These are phyloP conservation scores for Mystacides longicornis DNA, from an alignment of 2,888 invertebrate genomes.

Conservation along the genomic window DNA sequence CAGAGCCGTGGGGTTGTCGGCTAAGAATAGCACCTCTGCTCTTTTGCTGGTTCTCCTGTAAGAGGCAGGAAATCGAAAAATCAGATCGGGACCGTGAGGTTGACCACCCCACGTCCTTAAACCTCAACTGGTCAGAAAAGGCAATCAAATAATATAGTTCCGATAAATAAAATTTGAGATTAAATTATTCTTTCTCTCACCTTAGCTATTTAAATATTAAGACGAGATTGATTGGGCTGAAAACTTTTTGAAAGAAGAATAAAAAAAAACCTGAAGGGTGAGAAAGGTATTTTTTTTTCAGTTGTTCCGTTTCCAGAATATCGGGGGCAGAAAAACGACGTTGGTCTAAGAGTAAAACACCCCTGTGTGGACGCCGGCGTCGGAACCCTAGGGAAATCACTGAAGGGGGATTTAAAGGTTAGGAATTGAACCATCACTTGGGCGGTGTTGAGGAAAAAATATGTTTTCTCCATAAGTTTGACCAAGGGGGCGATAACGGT, in stretches of 20 bases:
- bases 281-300: too few relatives aligned
- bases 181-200: too few relatives aligned
- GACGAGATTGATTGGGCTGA: not conserved
- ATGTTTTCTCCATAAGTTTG: conserved; percentile 17
- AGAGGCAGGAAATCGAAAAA: too few relatives aligned
- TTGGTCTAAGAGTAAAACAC: not conserved
- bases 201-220: not conserved
- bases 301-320: conserved; percentile 9
- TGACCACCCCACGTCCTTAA: too few relatives aligned
- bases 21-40: too few relatives aligned
- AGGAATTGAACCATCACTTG: too few relatives aligned
- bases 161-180: too few relatives aligned
- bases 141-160: too few relatives aligned
- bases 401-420: conserved; percentile 53
- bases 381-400: conserved; percentile 50
- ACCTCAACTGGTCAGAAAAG: too few relatives aligned
- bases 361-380: conserved; percentile 41
- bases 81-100: too few relatives aligned
- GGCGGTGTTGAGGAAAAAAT: conserved; percentile 30
- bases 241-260: not conserved
- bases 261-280: not conserved
- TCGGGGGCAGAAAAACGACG: not conserved
- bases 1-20: too few relatives aligned
- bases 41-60: too few relatives aligned
- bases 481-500: not conserved